These are phyloP conservation scores for Drosophila aff. DNA, from an alignment of 1,140 invertebrate species.

Conservation along the genomic window DNA sequence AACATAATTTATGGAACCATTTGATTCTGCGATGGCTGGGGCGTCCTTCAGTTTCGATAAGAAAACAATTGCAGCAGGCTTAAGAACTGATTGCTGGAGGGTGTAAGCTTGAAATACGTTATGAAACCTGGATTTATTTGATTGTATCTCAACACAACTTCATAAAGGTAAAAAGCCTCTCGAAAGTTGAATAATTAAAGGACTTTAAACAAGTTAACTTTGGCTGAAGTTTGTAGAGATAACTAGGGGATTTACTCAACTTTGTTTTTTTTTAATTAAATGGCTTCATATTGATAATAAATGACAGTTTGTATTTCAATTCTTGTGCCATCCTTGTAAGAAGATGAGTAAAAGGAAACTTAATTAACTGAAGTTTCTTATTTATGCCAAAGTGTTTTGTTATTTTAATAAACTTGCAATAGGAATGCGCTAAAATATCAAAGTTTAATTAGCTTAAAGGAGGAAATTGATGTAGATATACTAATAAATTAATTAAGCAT, in stretches of 20 bases:
- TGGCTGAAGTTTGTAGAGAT: neutral
- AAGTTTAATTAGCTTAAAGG: neutral
- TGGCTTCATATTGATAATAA: neutral
- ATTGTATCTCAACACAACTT: conserved; percentile 1
- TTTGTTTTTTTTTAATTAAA: neutral
- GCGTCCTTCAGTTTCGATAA: conserved; percentile 9
- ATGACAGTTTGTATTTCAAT: neutral
- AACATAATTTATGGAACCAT: conserved; percentile 47
- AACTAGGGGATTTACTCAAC: neutral
- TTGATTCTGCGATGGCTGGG: conserved; percentile 12
- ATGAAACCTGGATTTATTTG: neutral
- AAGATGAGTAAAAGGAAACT: neutral
- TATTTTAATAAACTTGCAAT: neutral
- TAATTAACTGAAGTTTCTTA: neutral
- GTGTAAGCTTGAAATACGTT: neutral
- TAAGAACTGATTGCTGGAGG: conserved; percentile 1
- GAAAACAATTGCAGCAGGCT: conserved; percentile 9
- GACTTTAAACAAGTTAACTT: neutral
- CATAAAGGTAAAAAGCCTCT: neutral
- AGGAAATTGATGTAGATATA: neutral
- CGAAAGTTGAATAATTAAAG: neutral
- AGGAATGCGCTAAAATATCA: neutral
- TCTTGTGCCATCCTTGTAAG: neutral
- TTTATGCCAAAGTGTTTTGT: neutral
- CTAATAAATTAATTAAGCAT: neutral